A percentile compares a stretch with the other conserved stretches of the same genome.
These are phyloP conservation scores for Criorhina ranunculi DNA, from an alignment of 2,888 invertebrate genomes.

Conservation along the genomic window DNA sequence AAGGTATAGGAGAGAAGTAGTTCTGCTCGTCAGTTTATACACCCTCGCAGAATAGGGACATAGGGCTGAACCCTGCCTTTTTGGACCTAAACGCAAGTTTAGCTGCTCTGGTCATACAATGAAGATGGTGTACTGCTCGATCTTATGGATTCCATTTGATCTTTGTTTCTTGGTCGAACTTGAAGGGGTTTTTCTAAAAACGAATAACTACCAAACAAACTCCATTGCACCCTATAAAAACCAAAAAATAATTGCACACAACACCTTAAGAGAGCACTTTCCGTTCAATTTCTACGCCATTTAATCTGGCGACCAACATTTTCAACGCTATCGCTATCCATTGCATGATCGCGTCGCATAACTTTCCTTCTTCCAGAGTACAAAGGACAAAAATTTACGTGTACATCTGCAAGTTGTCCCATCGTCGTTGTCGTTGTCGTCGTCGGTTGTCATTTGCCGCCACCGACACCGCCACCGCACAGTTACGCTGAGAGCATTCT, in stretches of 20 bases:
- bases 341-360: conserved; percentile 50
- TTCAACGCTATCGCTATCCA: conserved; percentile 57
- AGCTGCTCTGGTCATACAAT: too few species aligned
- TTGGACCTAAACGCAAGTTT: too few species aligned
- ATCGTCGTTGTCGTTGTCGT: too few species aligned
- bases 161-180: too few species aligned
- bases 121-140: too few species aligned
- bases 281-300: conserved; percentile 31
- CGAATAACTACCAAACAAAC: background rate
- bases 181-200: too few species aligned
- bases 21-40: too few species aligned
- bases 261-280: conserved; percentile 44
- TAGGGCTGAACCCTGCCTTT: too few species aligned
- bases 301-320: conserved; percentile 39
- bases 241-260: conserved; percentile 8
- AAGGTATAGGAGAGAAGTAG: too few species aligned
- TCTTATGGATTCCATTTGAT: too few species aligned
- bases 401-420: conserved; percentile 57
- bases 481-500: conserved; percentile 25
- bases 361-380: conserved; percentile 11
- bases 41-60: too few species aligned
- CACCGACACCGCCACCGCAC: conserved; percentile 5
- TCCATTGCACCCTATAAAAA: conserved; percentile 25
- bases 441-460: too few species aligned
- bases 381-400: conserved; percentile 55